Percentiles rank a stretch among this genome's conserved stretches.
These are phyloP conservation scores for Trogon melanurus DNA, from an alignment of 2,113 vertebrate genomes.

Conservation along the genomic window DNA sequence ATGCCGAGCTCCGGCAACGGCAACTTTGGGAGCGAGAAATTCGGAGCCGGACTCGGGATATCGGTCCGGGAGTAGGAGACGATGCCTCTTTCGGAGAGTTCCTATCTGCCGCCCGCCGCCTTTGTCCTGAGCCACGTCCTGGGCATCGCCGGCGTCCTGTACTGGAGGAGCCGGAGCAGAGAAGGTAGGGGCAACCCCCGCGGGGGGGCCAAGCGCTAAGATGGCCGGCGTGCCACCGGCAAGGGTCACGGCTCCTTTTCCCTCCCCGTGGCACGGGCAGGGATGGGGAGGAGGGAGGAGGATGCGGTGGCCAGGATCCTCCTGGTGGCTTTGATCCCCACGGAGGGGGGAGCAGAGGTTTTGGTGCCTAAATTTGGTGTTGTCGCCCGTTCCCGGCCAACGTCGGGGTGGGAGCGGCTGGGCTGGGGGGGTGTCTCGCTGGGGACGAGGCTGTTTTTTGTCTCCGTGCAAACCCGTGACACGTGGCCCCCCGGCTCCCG, in stretches of 20 bases:
- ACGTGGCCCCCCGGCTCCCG: background rate
- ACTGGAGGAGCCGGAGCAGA: slow-evolving; percentile 74
- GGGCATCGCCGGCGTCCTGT: slow-evolving; percentile 76
- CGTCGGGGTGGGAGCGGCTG: accelerated
- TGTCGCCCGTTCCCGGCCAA: accelerated
- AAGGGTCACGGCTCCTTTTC: background rate
- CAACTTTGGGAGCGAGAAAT: slow-evolving; percentile 39
- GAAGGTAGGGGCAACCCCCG: slow-evolving; percentile 59
- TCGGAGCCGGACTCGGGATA: background rate
- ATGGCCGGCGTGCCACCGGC: background rate
- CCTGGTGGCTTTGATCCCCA: accelerated
- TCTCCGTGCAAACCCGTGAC: background rate
- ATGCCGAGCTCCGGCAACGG: slow-evolving; percentile 37
- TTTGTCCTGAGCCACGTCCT: slow-evolving; percentile 78
- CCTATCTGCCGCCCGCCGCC: slow-evolving; percentile 70
- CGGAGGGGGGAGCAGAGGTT: accelerated
- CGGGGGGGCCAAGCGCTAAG: background rate
- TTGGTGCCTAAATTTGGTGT: background rate
- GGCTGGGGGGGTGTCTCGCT: too few relatives aligned
- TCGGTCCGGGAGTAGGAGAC: background rate
- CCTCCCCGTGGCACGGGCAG: background rate
- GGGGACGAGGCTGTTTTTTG: background rate
- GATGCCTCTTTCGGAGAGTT: slow-evolving; percentile 75
- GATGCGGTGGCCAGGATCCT: accelerated
- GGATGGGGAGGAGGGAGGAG: background rate